A percentile compares a stretch with the other conserved stretches of the same genome.
These are phyloP conservation scores for Anodontia alba DNA, from an alignment of 2,888 invertebrate genomes.

Conservation along the genomic window DNA sequence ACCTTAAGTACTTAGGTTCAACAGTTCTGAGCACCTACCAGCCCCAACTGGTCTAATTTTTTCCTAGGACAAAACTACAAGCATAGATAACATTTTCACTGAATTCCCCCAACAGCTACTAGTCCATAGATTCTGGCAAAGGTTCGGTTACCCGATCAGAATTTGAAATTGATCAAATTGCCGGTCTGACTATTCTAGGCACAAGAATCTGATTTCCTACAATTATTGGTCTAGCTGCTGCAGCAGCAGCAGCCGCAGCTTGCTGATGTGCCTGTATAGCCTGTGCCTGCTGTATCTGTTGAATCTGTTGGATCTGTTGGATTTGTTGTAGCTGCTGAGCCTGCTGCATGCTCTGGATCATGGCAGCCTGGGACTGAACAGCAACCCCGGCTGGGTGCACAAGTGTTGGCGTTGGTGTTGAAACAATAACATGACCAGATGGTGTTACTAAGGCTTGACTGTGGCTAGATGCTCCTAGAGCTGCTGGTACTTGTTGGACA, in stretches of 20 bases:
- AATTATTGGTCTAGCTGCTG: slow-evolving; percentile 72
- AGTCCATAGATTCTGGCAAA: too few relatives aligned
- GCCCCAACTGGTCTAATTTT: too few relatives aligned
- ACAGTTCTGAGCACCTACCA: too few relatives aligned
- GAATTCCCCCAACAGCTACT: too few relatives aligned
- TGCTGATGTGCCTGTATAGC: slow-evolving; percentile 54
- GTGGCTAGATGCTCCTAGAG: not conserved
- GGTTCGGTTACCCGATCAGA: too few relatives aligned
- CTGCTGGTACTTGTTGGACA: slow-evolving; percentile 48
- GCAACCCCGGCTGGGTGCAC: not conserved
- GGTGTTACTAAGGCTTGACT: slow-evolving; percentile 20
- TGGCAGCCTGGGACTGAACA: not conserved
- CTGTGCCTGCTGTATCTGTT: slow-evolving; percentile 15
- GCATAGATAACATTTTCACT: too few relatives aligned
- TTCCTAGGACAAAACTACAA: too few relatives aligned
- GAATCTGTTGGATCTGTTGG: slow-evolving; percentile 42
- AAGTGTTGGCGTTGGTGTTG: not conserved
- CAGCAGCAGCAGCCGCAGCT: slow-evolving; percentile 42
- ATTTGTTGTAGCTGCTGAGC: slow-evolving; percentile 50
- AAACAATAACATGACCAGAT: slow-evolving; percentile 23
- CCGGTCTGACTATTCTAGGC: slow-evolving; percentile 72
- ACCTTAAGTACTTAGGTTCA: too few relatives aligned
- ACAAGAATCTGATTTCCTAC: slow-evolving; percentile 73
- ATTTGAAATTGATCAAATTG: slow-evolving; percentile 49
- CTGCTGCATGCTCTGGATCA: slow-evolving; percentile 44